phyloP scores from a whole-genome alignment of 2,888 invertebrate genomes.

The Entomobrya proxima region DNA sequence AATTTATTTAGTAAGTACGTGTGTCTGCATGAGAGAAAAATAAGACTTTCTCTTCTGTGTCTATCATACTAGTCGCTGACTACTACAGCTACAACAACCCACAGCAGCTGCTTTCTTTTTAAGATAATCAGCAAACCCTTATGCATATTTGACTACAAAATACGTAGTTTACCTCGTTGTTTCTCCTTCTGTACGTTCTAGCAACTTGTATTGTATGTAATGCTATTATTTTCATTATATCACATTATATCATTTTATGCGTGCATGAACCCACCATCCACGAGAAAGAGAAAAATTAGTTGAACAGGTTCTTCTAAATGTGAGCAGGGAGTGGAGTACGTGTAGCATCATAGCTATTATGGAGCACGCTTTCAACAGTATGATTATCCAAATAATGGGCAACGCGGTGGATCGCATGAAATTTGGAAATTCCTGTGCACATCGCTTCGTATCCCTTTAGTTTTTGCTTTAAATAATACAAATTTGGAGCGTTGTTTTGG shows the following conservation, averaged over 20 bases:
- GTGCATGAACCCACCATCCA: neutral
- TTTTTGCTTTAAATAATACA: no score
- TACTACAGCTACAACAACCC: neutral
- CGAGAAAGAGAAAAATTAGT: neutral
- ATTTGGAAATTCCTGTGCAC: neutral
- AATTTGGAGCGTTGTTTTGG: no score
- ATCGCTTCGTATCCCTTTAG: no score
- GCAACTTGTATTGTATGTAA: slow-evolving; percentile 1
- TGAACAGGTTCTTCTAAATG: neutral
- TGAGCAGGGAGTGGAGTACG: neutral
- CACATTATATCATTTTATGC: neutral
- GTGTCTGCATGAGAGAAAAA: neutral
- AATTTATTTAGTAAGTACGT: neutral
- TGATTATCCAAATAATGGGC: slow-evolving; percentile 8
- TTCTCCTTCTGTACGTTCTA: slow-evolving; percentile 5
- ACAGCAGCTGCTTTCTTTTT: neutral
- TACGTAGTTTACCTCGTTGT: neutral
- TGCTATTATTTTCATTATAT: slow-evolving; percentile 1
- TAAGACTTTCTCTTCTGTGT: neutral
- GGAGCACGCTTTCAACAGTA: neutral
- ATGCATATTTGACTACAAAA: neutral
- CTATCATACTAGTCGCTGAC: neutral
- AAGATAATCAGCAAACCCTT: neutral
- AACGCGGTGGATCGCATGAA: neutral
- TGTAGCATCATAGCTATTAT: neutral